Evolutionary conservation across 2,888 invertebrate genomes (phyloP).

Genomic region (Hirtodrosophila duncani): DNA sequence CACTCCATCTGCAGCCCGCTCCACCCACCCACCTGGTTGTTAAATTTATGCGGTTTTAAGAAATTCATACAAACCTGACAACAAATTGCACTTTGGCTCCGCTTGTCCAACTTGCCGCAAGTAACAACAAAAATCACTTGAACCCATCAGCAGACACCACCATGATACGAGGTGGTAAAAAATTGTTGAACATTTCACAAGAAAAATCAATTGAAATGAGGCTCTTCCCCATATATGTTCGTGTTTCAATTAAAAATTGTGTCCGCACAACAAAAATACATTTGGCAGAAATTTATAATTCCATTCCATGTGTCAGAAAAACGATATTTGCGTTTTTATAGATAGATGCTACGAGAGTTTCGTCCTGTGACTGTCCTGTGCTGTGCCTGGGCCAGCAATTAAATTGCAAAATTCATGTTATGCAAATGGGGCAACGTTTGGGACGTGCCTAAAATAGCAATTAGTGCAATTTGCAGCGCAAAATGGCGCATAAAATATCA

Average conservation of each 20-base stretch:
- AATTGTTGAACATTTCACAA: no score
- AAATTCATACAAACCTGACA: conserved; percentile 61
- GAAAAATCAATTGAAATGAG: no score
- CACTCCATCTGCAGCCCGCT: conserved; percentile 5
- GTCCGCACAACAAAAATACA: background rate
- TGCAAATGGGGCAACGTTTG: conserved; percentile 54
- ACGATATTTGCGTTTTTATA: conserved; percentile 20
- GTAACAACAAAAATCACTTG: conserved; percentile 30
- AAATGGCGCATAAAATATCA: conserved; percentile 66
- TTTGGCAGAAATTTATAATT: conserved; percentile 8
- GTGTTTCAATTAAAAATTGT: conserved; percentile 42
- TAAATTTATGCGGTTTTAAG: conserved; percentile 56
- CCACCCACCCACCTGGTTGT: conserved; percentile 8
- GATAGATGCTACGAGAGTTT: background rate
- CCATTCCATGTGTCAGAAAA: conserved; percentile 12
- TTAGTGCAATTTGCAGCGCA: conserved; percentile 51
- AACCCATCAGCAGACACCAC: background rate
- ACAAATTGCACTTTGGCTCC: conserved; percentile 66
- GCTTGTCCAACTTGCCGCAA: conserved; percentile 7
- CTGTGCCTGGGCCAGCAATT: conserved; percentile 34
- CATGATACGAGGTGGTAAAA: background rate
- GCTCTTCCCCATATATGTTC: no score
- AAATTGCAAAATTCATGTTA: conserved; percentile 59
- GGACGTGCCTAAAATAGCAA: conserved; percentile 66
- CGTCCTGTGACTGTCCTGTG: no score